Evolutionary conservation across 23 tunicate species (phyloP).

Genomic region (Halocynthia roretzi): DNA sequence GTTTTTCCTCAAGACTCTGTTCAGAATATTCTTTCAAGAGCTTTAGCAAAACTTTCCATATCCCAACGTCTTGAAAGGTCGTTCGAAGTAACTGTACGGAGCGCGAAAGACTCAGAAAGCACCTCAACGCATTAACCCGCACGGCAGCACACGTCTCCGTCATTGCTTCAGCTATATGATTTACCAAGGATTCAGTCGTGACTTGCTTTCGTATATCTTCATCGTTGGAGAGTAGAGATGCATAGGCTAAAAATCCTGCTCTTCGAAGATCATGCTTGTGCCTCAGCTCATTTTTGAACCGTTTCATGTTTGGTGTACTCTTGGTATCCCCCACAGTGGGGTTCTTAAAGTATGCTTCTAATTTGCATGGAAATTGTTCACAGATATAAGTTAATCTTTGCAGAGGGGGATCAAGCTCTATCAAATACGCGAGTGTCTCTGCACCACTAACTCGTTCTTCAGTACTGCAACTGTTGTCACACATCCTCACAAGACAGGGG

Average conservation of each 20-base stretch:
- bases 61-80: conserved; percentile 49
- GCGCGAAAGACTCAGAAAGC: conserved; percentile 71
- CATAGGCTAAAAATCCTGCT: conserved; percentile 75
- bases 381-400: conserved; percentile 72
- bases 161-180: conserved; percentile 27
- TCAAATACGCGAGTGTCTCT: conserved; percentile 54
- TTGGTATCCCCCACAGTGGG: conserved; percentile 45
- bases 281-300: conserved; percentile 47
- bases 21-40: conserved; percentile 15
- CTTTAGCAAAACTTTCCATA: conserved; percentile 61
- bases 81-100: conserved; percentile 75
- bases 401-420: conserved; percentile 56
- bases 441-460: conserved; percentile 69
- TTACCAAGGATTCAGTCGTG: conserved; percentile 46
- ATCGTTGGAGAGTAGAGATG: conserved; percentile 79
- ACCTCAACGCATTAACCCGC: conserved; percentile 47
- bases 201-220: conserved; percentile 75
- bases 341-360: conserved; percentile 52
- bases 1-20: conserved; percentile 22
- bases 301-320: conserved; percentile 38
- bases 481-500: conserved; percentile 85
- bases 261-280: conserved; percentile 35
- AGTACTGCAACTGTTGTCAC: conserved; percentile 36
- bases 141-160: conserved; percentile 12
- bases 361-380: conserved; percentile 72